These are phyloP conservation scores for Eremophila alpestris DNA, from an alignment of 2,797 vertebrate species.

Conservation along the genomic window DNA sequence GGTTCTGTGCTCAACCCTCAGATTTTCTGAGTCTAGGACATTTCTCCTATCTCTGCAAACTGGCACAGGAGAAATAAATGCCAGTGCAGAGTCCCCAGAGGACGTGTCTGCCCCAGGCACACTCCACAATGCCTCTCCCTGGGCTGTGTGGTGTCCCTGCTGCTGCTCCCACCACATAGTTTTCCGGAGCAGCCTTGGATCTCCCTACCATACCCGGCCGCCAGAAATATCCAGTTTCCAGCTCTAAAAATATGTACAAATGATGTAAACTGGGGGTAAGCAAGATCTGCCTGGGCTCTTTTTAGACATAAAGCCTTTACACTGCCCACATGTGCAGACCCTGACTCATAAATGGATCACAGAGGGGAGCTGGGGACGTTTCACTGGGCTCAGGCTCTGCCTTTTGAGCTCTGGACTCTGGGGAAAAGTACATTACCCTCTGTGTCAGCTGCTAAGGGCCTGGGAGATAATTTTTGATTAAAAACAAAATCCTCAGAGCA, in stretches of 20 bases:
- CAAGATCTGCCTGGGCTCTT: neutral
- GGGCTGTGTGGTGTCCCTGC: neutral
- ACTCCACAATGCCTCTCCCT: neutral
- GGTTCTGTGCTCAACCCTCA: neutral
- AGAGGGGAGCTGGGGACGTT: neutral
- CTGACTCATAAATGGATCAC: neutral
- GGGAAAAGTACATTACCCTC: neutral
- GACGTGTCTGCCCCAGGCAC: neutral
- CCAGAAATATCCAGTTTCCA: neutral
- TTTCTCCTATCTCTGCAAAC: neutral
- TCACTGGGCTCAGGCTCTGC: neutral
- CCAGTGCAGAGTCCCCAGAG: too few species aligned
- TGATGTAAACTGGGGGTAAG: neutral
- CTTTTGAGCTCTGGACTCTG: neutral
- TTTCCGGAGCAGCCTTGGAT: neutral
- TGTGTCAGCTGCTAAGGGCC: slow-evolving; percentile 47
- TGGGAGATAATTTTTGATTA: neutral
- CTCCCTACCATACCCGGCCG: rapidly evolving
- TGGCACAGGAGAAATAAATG: neutral
- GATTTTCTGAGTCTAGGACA: neutral
- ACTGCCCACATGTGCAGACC: neutral
- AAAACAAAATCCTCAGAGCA: neutral
- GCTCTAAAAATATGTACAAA: neutral
- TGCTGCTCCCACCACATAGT: neutral
- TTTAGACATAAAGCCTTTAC: neutral